These are phyloP conservation scores for Mylabris phalerata DNA, from an alignment of 1,140 invertebrate species.

Conservation along the genomic window DNA sequence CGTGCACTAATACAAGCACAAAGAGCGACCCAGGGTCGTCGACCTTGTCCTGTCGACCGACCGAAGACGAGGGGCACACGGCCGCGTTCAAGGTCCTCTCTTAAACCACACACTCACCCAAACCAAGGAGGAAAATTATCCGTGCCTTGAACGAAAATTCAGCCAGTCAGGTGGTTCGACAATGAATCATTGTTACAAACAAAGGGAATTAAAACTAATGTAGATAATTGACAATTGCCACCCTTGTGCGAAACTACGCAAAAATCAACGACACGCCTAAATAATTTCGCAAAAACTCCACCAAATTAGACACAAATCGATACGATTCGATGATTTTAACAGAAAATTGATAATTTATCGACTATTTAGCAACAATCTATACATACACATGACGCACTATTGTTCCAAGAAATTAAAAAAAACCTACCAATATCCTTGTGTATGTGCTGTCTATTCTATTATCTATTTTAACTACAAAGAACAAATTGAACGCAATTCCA, in stretches of 20 bases:
- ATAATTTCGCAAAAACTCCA: not conserved
- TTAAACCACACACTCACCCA: slow-evolving; percentile 2
- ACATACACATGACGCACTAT: slow-evolving; percentile 13
- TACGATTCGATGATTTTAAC: too few species aligned
- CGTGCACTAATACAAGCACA: not conserved
- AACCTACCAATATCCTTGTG: too few species aligned
- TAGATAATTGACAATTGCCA: too few species aligned
- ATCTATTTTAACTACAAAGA: too few species aligned
- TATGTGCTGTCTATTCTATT: too few species aligned
- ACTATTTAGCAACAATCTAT: slow-evolving; percentile 2
- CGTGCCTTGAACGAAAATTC: not conserved
- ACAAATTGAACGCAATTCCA: too few species aligned
- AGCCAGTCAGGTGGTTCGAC: too few species aligned
- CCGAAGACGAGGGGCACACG: slow-evolving; percentile 8
- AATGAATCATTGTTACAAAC: too few species aligned
- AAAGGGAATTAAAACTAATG: too few species aligned
- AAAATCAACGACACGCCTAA: not conserved
- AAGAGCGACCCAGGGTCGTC: slow-evolving; percentile 7
- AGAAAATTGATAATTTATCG: not conserved
- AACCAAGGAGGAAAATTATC: not conserved
- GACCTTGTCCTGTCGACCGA: slow-evolving; percentile 4
- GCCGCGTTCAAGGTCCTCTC: slow-evolving; percentile 8
- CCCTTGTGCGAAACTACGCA: too few species aligned
- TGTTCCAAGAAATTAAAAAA: not conserved
- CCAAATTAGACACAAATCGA: not conserved